Conservation (phyloP, 2,113 vertebrate species). For the Mola mola region DNA sequence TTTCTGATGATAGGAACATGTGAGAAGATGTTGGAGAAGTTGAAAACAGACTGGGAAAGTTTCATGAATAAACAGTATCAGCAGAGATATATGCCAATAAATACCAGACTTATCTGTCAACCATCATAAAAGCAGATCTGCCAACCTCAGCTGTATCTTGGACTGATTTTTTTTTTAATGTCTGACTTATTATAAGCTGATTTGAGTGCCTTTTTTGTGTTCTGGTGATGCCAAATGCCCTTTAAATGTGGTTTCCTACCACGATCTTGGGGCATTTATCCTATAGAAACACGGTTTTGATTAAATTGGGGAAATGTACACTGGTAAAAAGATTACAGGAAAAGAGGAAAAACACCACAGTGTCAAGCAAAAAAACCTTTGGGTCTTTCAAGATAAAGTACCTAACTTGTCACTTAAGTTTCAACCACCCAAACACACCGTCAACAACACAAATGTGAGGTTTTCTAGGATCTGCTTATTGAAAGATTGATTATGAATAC, state of each 20-base stretch:
- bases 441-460: conserved; percentile 6
- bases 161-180: background rate
- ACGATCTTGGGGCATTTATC: conserved; percentile 16
- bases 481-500: conserved; percentile 40
- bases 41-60: conserved; percentile 21
- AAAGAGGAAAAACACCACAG: conserved; percentile 23
- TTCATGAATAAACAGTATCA: conserved; percentile 8
- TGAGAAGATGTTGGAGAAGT: background rate
- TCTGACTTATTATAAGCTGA: too few relatives aligned
- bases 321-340: conserved; percentile 48
- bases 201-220: background rate
- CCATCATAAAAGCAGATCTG: conserved; percentile 12
- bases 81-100: conserved; percentile 17
- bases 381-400: conserved; percentile 33
- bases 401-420: conserved; percentile 29
- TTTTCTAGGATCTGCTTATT: conserved; percentile 54
- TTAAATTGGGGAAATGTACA: background rate
- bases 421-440: conserved; percentile 22
- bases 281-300: too few relatives aligned
- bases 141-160: background rate
- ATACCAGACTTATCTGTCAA: conserved; percentile 44
- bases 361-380: conserved; percentile 27
- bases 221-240: background rate
- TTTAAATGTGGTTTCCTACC: conserved; percentile 1
- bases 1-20: background rate